These are phyloP conservation scores for Oryzias curvinotus DNA, from an alignment of 2,113 vertebrate genomes.

Conservation along the genomic window DNA sequence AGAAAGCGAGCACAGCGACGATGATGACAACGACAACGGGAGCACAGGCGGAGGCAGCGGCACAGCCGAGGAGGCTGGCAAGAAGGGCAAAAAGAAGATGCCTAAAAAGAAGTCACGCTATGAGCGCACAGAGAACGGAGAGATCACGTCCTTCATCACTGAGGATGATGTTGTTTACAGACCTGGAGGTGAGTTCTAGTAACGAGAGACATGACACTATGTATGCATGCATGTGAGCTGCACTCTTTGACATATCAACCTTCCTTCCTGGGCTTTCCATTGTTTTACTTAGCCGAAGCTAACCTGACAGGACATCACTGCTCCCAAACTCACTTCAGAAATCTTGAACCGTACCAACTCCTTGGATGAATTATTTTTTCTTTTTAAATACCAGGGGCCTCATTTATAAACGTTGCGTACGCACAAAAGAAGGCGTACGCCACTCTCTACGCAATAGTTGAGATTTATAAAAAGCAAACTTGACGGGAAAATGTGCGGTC, in stretches of 20 bases:
- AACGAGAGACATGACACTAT: neutral
- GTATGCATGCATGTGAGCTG: neutral
- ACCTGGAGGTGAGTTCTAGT: constrained; percentile 86
- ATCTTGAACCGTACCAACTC: neutral
- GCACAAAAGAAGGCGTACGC: no score
- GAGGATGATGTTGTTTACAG: constrained; percentile 95
- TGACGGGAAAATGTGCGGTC: no score
- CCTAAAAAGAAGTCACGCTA: constrained; percentile 98
- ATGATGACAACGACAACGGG: constrained; percentile 94
- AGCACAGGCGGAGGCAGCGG: constrained; percentile 73
- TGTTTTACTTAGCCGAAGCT: no score
- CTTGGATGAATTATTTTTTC: constrained; percentile 12
- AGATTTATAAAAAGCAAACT: no score
- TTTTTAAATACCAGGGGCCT: constrained; percentile 4
- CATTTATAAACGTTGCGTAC: no score
- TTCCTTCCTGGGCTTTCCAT: neutral
- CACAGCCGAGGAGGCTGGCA: constrained; percentile 87
- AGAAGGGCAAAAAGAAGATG: constrained; percentile 95
- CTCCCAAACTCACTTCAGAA: no score
- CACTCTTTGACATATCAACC: neutral
- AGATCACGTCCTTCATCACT: constrained; percentile 95
- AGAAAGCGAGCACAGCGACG: constrained; percentile 97
- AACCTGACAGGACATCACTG: no score
- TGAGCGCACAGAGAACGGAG: constrained; percentile 91
- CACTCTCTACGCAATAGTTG: no score